Base-by-base conservation (phyloP, 1,140 invertebrate species). In the Drosophila biarmipes region DNA sequence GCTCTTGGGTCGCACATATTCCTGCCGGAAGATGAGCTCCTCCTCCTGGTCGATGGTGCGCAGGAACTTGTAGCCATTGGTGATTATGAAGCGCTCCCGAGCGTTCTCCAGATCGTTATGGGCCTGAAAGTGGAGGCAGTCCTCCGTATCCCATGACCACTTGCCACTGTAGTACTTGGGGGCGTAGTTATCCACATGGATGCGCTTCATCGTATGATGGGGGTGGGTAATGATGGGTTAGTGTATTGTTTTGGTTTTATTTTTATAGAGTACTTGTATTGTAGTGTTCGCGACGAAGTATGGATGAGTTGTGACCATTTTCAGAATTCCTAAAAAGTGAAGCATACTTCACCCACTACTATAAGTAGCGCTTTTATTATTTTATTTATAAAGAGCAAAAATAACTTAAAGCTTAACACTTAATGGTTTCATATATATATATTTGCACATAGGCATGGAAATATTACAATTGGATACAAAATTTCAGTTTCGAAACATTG, bases 1-100 rank as follows among this genome's bases (percentile, higher is more conserved):
- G 14, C n/a, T 35, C 0, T 77, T 38, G 1, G 66, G 6, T 0
- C 85, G 71, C 12, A 56, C 27, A 54, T 59, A 92, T 12, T 90
- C 73, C 21, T 85, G 67, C 2, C 89, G 79, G 34, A 80, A 90
- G n/a, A 92, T 87, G 29, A 87, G 37, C 45, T 91, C 91, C n/a
- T 92, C 91, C 38, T 87, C 63, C 40, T 91, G 89, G 54, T 81
- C 79, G 2, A 92, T 57, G 1, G 58, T 66, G 1, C 73, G 61
- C 8, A 77, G 15, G 12, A 91, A 92, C 24, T 74, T 75, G n/a
- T 57, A 80, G 0, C 81, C 78, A 8, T 86, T 86, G 1, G 89
- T 80, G 0, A 21, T 49, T 0, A 91, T 61, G 29, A 34, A 90
- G 0, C 78, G 79, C 34, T 90, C 81, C 29, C 53, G 66, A 2